phyloP scores from a whole-genome alignment of 2,113 vertebrate genomes.

The Neolamprologus modestus region DNA sequence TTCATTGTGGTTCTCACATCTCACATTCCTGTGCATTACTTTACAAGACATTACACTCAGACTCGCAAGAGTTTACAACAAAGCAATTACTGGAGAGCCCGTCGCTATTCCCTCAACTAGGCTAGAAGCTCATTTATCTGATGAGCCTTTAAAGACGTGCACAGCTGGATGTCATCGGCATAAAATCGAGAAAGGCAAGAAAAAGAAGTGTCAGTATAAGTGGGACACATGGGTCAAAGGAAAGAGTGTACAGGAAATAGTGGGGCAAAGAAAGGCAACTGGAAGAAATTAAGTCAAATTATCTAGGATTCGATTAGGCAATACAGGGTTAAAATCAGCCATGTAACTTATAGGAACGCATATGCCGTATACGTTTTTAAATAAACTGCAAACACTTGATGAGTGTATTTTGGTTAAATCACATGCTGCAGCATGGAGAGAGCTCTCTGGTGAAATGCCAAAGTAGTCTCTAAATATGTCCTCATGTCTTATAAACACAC shows the following conservation, averaged over 20 bases:
- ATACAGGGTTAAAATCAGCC: not conserved
- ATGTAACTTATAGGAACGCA: not conserved
- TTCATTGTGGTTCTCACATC: not conserved
- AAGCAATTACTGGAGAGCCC: not conserved
- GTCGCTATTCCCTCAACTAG: not conserved
- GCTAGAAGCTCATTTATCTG: not conserved
- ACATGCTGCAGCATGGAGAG: not conserved
- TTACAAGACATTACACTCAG: not conserved
- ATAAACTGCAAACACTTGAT: not conserved
- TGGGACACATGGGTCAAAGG: not conserved
- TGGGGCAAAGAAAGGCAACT: not conserved
- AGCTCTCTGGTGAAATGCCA: accelerated
- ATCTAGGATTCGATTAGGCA: not conserved
- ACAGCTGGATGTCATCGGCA: not conserved
- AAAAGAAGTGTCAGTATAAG: not conserved
- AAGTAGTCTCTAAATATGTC: not conserved
- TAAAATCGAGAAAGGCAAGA: not conserved
- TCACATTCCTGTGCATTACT: not conserved
- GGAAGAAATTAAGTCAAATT: not conserved
- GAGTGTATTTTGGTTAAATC: not conserved
- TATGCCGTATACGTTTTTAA: not conserved
- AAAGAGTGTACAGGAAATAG: not conserved
- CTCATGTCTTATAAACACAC: not conserved
- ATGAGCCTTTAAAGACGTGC: not conserved
- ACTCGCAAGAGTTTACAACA: accelerated